These are phyloP conservation scores for Drosophila ficusphila DNA, from an alignment of 1,140 invertebrate species.

Conservation along the genomic window DNA sequence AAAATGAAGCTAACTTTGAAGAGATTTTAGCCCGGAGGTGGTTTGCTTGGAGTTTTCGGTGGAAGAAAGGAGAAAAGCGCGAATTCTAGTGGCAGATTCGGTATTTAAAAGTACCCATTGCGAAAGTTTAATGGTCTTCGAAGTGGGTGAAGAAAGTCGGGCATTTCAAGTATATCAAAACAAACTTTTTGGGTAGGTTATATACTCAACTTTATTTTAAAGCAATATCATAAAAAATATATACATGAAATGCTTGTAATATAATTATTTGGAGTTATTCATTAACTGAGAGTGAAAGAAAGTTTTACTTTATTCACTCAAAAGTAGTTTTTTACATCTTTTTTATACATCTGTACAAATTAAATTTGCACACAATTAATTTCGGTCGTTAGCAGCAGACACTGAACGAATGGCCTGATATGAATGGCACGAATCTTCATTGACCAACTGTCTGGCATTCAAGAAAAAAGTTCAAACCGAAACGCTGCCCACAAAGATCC, in stretches of 20 bases:
- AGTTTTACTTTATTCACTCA: no score
- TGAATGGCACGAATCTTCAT: conserved; percentile 11
- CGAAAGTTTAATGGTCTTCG: conserved; percentile 28
- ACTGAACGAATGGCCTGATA: not conserved
- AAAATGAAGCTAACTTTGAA: conserved; percentile 70
- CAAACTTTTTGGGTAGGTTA: not conserved
- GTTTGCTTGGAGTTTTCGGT: not conserved
- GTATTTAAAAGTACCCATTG: conserved; percentile 51
- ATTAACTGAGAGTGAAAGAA: no score
- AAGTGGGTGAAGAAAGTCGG: not conserved
- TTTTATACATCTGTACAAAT: not conserved
- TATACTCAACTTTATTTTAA: no score
- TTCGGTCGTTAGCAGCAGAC: conserved; percentile 21
- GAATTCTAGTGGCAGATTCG: conserved; percentile 26
- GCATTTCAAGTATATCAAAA: not conserved
- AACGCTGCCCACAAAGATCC: conserved; percentile 25
- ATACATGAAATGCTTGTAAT: no score
- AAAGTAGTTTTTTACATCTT: not conserved
- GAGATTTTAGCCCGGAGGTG: conserved; percentile 31
- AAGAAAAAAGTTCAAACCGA: conserved; percentile 1
- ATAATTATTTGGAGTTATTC: no score
- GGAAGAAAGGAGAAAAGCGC: conserved; percentile 13
- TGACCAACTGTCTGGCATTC: conserved; percentile 7
- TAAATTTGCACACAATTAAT: conserved; percentile 27
- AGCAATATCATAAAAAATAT: no score